Conservation (phyloP, 2,888 invertebrate species). For the Luperina nickerlii region DNA sequence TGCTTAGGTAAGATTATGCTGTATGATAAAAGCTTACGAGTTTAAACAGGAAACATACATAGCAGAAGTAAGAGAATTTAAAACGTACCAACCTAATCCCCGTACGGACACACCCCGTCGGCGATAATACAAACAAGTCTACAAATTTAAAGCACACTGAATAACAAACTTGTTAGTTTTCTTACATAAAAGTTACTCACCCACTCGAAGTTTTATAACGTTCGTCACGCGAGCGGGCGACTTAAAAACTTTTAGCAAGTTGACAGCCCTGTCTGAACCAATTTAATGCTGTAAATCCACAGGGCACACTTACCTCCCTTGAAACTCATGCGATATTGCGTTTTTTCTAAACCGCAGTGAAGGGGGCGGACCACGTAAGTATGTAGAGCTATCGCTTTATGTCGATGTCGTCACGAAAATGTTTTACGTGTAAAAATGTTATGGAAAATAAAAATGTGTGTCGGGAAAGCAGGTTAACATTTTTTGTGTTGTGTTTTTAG, state of each 20-base stretch:
- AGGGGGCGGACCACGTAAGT: conserved; percentile 71
- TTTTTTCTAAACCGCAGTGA: conserved; percentile 85
- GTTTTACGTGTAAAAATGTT: conserved; percentile 71
- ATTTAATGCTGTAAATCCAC: conserved; percentile 89
- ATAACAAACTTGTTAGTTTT: conserved; percentile 70
- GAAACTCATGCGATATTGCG: conserved; percentile 89
- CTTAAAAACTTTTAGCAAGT: conserved; percentile 75
- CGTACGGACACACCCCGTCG: conserved; percentile 26
- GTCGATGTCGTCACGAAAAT: conserved; percentile 80
- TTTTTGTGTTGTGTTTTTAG: conserved; percentile 56
- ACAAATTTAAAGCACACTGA: conserved; percentile 68
- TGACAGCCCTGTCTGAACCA: conserved; percentile 86
- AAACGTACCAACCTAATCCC: conserved; percentile 21
- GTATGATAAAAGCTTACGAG: background rate
- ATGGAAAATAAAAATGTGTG: conserved; percentile 70
- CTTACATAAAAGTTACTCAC: conserved; percentile 68
- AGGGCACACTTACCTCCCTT: conserved; percentile 88
- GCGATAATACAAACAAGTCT: conserved; percentile 68
- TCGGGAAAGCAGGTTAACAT: conserved; percentile 57
- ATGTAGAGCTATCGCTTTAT: conserved; percentile 74
- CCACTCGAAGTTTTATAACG: conserved; percentile 71
- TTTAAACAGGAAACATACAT: background rate
- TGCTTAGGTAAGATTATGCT: background rate
- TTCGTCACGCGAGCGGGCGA: conserved; percentile 74
- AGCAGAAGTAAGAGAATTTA: conserved; percentile 26